Percentiles rank a stretch among this genome's conserved stretches.
phyloP scores from a whole-genome alignment of 2,797 vertebrate species.

The Sardinella longiceps region DNA sequence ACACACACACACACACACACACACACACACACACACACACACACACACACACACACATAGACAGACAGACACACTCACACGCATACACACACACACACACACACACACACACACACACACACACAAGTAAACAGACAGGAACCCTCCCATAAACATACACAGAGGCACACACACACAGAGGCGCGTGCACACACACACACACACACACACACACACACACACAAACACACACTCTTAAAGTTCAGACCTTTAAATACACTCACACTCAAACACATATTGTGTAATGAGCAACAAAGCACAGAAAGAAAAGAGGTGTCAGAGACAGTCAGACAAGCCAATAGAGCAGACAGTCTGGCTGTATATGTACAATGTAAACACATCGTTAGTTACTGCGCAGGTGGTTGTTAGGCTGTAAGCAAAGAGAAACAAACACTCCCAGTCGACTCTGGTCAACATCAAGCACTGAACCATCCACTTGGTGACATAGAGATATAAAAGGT shows the following conservation, averaged over 20 bases:
- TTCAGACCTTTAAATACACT: not conserved
- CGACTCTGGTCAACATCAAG: not conserved
- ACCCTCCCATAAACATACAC: constrained; percentile 2
- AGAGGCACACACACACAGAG: not conserved
- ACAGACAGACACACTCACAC: not conserved
- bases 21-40: not conserved
- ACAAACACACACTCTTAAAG: not conserved
- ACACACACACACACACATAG: not conserved
- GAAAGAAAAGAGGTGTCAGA: not conserved
- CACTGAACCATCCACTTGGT: not conserved
- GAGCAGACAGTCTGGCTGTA: not conserved
- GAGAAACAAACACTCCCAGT: not conserved
- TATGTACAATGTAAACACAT: not conserved
- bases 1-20: not conserved
- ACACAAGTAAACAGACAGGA: not conserved
- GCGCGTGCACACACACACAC: not conserved
- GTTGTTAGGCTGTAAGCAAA: constrained; percentile 1
- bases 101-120: no score
- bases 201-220: not conserved
- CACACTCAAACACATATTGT: not conserved
- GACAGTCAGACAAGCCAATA: not conserved
- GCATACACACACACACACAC: not conserved
- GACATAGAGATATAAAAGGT: not conserved
- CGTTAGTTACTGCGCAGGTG: not conserved
- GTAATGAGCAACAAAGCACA: not conserved